Evolutionary conservation across 2,888 invertebrate species (phyloP).

Genomic region (Cantharis nigra): DNA sequence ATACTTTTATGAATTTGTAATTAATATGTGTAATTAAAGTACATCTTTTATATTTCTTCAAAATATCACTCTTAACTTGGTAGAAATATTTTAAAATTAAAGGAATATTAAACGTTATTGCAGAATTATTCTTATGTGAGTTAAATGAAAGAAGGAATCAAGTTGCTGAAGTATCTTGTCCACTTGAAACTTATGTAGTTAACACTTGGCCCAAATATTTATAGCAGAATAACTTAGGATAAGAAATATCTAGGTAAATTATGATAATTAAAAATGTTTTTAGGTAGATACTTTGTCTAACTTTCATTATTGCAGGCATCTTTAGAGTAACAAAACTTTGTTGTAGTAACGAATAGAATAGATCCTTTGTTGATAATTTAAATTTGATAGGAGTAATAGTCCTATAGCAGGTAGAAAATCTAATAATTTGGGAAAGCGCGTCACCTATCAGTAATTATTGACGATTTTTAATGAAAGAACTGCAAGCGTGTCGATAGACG

Average conservation of each 20-base stretch:
- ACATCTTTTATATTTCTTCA: not conserved
- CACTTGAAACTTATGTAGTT: not conserved
- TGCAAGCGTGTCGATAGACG: conserved; percentile 38
- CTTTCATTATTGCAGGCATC: not conserved
- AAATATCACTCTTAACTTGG: not conserved
- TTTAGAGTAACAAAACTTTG: not conserved
- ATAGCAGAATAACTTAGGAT: not conserved
- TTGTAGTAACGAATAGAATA: not conserved
- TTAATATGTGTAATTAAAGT: too few species aligned
- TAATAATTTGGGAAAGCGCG: not conserved
- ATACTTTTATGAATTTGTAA: too few species aligned
- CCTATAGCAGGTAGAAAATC: not conserved
- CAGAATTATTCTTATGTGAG: not conserved
- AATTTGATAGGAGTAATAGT: not conserved
- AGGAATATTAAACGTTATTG: not conserved
- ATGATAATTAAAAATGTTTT: not conserved
- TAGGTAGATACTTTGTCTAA: not conserved
- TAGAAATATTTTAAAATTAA: not conserved
- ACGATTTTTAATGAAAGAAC: conserved; percentile 14
- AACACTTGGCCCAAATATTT: not conserved
- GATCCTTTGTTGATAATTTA: not conserved
- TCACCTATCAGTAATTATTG: conserved; percentile 2
- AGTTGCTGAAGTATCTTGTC: not conserved
- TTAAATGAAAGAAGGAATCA: not conserved
- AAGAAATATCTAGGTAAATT: not conserved